A percentile compares a stretch with the other conserved stretches of the same genome.
phyloP scores from a whole-genome alignment of 2,888 invertebrate genomes.

The Agonopterix subpropinquella region DNA sequence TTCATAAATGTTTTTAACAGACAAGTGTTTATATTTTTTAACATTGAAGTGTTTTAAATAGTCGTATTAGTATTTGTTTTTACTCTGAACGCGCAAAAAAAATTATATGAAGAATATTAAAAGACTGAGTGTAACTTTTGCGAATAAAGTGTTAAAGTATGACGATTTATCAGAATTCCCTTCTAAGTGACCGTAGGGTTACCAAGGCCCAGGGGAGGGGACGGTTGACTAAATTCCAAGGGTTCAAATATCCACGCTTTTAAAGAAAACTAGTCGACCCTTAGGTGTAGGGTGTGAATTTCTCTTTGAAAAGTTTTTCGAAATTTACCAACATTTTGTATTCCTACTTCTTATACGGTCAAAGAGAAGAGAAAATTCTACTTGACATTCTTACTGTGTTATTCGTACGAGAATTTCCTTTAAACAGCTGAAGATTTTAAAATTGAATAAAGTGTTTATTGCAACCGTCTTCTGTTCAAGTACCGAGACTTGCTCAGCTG shows the following conservation, averaged over 20 bases:
- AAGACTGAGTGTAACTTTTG: too few relatives aligned
- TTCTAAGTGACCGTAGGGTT: constrained; percentile 52
- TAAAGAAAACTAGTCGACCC: constrained; percentile 63
- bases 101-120: too few relatives aligned
- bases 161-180: constrained; percentile 53
- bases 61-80: too few relatives aligned
- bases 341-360: not conserved
- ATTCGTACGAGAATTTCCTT: too few relatives aligned
- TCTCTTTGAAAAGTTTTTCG: constrained; percentile 42
- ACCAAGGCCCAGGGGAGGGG: constrained; percentile 46
- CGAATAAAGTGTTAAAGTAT: constrained; percentile 19
- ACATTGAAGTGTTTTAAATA: too few relatives aligned
- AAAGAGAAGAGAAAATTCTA: too few relatives aligned
- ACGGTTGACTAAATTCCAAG: constrained; percentile 66
- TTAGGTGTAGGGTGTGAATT: constrained; percentile 55
- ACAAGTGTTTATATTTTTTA: too few relatives aligned
- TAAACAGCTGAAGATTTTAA: too few relatives aligned
- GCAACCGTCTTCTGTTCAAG: not conserved
- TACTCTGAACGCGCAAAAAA: too few relatives aligned
- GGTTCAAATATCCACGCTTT: constrained; percentile 61
- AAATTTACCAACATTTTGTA: constrained; percentile 14
- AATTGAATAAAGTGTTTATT: not conserved
- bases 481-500: too few relatives aligned
- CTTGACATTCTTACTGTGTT: too few relatives aligned
- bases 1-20: too few relatives aligned